Evolutionary conservation across 1,140 invertebrate genomes (phyloP).

Genomic region (Leptinotarsa defecta): DNA sequence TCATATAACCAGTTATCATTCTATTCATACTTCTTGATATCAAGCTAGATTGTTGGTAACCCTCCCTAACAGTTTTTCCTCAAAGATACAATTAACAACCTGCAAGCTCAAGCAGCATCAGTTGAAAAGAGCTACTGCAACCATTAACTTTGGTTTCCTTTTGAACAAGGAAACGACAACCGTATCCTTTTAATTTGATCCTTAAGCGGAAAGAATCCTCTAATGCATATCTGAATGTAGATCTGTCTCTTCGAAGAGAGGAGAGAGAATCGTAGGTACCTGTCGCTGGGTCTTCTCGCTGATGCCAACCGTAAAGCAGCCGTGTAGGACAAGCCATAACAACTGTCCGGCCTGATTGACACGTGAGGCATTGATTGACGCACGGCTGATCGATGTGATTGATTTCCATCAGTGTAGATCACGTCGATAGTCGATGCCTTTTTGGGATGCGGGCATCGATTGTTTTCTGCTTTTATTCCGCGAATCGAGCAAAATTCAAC

Average conservation of each 20-base stretch:
- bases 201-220: conserved; percentile 25
- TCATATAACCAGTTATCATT: too few relatives aligned
- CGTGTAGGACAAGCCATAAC: conserved; percentile 53
- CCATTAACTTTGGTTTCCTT: not conserved
- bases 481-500: conserved; percentile 23
- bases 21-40: too few relatives aligned
- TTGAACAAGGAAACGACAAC: conserved; percentile 10
- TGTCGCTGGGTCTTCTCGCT: not conserved
- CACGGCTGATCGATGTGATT: conserved; percentile 53
- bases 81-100: too few relatives aligned
- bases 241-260: conserved; percentile 8
- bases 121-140: not conserved
- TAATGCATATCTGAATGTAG: conserved; percentile 24
- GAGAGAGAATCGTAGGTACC: not conserved
- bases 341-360: conserved; percentile 54
- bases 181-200: conserved; percentile 23
- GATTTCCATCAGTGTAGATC: conserved; percentile 56
- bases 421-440: conserved; percentile 45
- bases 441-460: conserved; percentile 41
- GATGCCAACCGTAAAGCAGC: conserved; percentile 43
- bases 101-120: too few relatives aligned
- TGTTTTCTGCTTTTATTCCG: conserved; percentile 31
- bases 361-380: conserved; percentile 52
- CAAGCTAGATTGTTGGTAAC: too few relatives aligned
- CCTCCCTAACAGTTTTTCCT: too few relatives aligned